Evolutionary conservation across 1,140 invertebrate genomes (phyloP), one percentile per base, ranked within the genome.

Genomic region (Sitophilus oryzae): DNA sequence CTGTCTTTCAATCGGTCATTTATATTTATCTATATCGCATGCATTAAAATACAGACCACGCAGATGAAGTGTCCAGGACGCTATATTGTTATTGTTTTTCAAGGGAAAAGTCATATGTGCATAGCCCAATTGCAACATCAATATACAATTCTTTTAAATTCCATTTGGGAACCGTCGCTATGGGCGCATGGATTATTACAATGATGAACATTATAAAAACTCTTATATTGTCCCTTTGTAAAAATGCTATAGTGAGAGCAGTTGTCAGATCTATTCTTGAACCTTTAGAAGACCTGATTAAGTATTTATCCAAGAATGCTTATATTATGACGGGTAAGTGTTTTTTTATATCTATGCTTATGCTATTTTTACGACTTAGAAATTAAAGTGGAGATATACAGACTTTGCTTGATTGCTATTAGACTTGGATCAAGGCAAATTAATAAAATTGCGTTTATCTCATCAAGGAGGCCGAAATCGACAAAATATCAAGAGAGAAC

Each of bases 151-250:
- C 88, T 20, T 66, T 86, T 5, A 70, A 76, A 11, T 89, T 82
- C 66, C 88, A 92, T 73, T 67, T 91, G 22, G 88, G 89, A 21
- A 85, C 87, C 2, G 77, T 89, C 0, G 86, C 86, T 10, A 77
- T 89, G 47, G 89, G 89, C 0, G 83, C 88, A 0, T 69, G 91
- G 21, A 68, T 91, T 38, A 84, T 91, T 42, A 81, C 85, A 6
- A 57, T 88, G 18, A 77, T 91, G 21, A 80, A 85, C 66, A 61
- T 90, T 6, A 68, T 88, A 3, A 74, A 85, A 41, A 69, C 75
- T 8, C 71, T 89, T 5, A 57, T 82, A 25, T 15, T 47, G 15
- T 23, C 48, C 4, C 22, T 63, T 2, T 23, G 30, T 5, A 62
- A 58, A 40, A 65, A 59, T 34, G 41, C 58, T 19, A 48, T 23